Base-by-base conservation (phyloP, 1,140 invertebrate species). In the Dendrolimus kikuchii region DNA sequence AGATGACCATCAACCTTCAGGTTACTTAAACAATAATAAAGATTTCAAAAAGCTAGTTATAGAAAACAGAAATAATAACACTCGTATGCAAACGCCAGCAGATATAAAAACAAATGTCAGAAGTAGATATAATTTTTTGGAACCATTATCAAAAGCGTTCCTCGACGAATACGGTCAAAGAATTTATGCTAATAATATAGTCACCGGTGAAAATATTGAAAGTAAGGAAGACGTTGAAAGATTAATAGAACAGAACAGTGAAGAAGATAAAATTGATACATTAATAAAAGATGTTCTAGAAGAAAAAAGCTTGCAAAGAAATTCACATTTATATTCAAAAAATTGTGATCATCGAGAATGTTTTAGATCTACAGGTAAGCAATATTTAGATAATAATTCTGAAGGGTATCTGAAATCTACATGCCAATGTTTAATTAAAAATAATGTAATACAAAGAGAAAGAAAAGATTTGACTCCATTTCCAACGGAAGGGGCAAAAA, bases 141-240 rank as follows among this genome's bases (percentile, higher is more conserved):
- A 23, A 23, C 23, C 23, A 2, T 23, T 23, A 23, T 23, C 23
- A 23, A 23, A 23, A 23, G 23, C 23, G 23, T 23, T 23, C 23
- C 23, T 23, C 3, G 23, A 23, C 23, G 23, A 23, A 23, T 23
- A 23, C 23, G 23, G 23, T 23, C 23, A 23, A 23, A 23, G 23
- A 23, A 23, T 23, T 23, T 23, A 23, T 3, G 23, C 23, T 23
- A 23, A 23, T 3, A 23, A 23, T 23, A 23, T 23, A 23, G 23
- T 23, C 23, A 23, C 23, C 3, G 23, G 23, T 23, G 23, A 23
- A 23, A 23, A 23, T 23, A 23, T 23, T 23, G 3, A 60, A 46
- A 46, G 46, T 50, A 52, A 46, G 38, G 41, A 40, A 36, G 54
- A 58, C 40, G 59, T 57, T 8, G 47, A 62, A 48, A 64, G 56